Evolutionary conservation across 1,140 invertebrate genomes (phyloP).

Genomic region (Drosophila mauritiana): DNA sequence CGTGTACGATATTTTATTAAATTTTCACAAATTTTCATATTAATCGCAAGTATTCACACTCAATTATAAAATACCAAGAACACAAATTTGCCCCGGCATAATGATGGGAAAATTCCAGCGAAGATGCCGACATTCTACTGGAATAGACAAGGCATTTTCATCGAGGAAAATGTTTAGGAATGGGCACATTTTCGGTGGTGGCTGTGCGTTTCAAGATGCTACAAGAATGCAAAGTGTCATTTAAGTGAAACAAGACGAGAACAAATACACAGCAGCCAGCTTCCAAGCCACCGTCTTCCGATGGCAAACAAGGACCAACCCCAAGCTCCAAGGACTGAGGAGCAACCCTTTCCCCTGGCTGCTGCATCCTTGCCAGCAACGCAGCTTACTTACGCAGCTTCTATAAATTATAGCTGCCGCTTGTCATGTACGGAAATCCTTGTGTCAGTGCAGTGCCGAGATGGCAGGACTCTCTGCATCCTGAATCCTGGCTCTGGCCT

Average conservation of each 20-base stretch:
- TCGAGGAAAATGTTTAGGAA: neutral
- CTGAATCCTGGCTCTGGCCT: slow-evolving; percentile 1
- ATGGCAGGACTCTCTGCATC: slow-evolving; percentile 34
- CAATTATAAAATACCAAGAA: slow-evolving; percentile 78
- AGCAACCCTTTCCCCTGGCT: slow-evolving; percentile 2
- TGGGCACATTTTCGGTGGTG: slow-evolving; percentile 40
- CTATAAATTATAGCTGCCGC: slow-evolving; percentile 83
- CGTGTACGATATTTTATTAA: slow-evolving; percentile 64
- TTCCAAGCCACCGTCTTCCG: slow-evolving; percentile 18
- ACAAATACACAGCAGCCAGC: slow-evolving; percentile 65
- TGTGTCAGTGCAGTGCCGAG: slow-evolving; percentile 77
- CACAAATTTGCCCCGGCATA: slow-evolving; percentile 75
- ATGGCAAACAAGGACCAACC: slow-evolving; percentile 2
- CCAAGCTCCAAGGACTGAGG: slow-evolving; percentile 8
- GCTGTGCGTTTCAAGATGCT: slow-evolving; percentile 59
- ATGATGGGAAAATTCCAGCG: slow-evolving; percentile 69
- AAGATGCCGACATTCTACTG: slow-evolving; percentile 47
- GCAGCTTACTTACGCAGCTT: slow-evolving; percentile 77
- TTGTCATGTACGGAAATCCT: slow-evolving; percentile 83
- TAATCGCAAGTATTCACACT: slow-evolving; percentile 79
- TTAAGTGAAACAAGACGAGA: slow-evolving; percentile 82
- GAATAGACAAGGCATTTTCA: slow-evolving; percentile 10
- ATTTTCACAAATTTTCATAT: slow-evolving; percentile 82
- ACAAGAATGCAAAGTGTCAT: slow-evolving; percentile 82
- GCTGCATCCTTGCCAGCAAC: slow-evolving; percentile 62